These are phyloP conservation scores for Zapus hudsonius DNA, from an alignment of 2,113 vertebrate genomes.

Conservation along the genomic window DNA sequence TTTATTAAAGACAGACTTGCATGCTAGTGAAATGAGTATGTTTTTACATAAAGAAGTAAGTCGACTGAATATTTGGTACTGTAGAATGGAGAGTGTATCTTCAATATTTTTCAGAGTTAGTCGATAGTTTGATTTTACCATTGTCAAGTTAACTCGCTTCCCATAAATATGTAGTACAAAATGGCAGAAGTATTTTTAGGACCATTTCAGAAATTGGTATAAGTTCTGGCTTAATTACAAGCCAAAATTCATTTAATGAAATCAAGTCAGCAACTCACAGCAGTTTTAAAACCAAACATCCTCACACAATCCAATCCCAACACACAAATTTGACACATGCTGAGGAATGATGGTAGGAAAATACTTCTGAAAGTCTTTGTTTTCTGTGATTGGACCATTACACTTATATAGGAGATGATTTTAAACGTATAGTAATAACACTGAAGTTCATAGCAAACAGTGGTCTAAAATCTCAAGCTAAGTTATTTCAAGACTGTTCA, in stretches of 20 bases:
- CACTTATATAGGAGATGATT: background rate
- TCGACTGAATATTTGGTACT: background rate
- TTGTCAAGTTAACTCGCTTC: background rate
- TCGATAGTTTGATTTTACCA: background rate
- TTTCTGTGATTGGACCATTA: background rate
- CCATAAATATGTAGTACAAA: background rate
- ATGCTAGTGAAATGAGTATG: background rate
- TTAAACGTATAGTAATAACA: background rate
- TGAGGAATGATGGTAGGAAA: background rate
- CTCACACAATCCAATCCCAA: background rate
- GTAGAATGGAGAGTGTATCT: background rate
- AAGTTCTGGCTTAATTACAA: background rate
- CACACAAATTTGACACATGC: background rate
- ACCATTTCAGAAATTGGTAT: background rate
- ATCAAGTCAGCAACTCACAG: too few relatives aligned
- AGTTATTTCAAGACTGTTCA: background rate
- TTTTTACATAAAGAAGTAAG: background rate
- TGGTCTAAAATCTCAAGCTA: background rate
- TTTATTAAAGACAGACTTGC: background rate
- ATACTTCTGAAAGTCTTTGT: background rate
- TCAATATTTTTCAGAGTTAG: background rate
- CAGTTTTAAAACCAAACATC: background rate
- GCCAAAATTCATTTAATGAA: background rate
- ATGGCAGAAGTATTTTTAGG: background rate
- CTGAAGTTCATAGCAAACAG: background rate